Conservation (phyloP, 2,113 vertebrate genomes). For the Anarrhichthys ocellatus region DNA sequence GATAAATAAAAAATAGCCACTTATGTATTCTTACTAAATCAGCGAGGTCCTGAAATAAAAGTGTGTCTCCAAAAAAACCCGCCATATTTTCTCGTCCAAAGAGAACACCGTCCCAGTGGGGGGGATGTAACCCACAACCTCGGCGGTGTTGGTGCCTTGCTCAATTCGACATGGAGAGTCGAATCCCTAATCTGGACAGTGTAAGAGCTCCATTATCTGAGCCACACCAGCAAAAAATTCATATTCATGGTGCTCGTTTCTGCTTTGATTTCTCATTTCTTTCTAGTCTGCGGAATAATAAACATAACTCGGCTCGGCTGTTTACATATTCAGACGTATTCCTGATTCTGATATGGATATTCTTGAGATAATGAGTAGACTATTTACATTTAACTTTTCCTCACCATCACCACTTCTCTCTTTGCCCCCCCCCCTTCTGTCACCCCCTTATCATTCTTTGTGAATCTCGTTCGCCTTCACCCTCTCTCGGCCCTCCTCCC, state of each 20-base stretch:
- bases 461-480: constrained; percentile 50
- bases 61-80: constrained; percentile 4
- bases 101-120: not conserved
- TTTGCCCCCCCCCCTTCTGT: constrained; percentile 37
- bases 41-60: constrained; percentile 69
- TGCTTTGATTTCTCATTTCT: constrained; percentile 69
- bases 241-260: constrained; percentile 78
- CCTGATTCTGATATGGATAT: constrained; percentile 75
- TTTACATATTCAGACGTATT: constrained; percentile 80
- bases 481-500: constrained; percentile 21
- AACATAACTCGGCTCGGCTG: constrained; percentile 68
- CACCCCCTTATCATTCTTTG: constrained; percentile 57
- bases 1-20: constrained; percentile 72
- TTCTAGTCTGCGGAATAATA: constrained; percentile 69
- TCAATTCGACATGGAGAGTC: constrained; percentile 13
- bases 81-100: constrained; percentile 22
- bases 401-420: constrained; percentile 40
- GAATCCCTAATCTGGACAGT: constrained; percentile 30
- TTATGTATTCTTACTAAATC: constrained; percentile 78
- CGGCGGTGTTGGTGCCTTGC: constrained; percentile 52
- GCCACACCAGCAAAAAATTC: constrained; percentile 68
- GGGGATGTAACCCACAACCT: not conserved
- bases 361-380: constrained; percentile 75
- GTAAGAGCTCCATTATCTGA: constrained; percentile 63
- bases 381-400: constrained; percentile 75